A percentile compares a stretch with the other conserved stretches of the same genome.
phyloP scores from a whole-genome alignment of 2,888 invertebrate species.

The Anticlea derivata region DNA sequence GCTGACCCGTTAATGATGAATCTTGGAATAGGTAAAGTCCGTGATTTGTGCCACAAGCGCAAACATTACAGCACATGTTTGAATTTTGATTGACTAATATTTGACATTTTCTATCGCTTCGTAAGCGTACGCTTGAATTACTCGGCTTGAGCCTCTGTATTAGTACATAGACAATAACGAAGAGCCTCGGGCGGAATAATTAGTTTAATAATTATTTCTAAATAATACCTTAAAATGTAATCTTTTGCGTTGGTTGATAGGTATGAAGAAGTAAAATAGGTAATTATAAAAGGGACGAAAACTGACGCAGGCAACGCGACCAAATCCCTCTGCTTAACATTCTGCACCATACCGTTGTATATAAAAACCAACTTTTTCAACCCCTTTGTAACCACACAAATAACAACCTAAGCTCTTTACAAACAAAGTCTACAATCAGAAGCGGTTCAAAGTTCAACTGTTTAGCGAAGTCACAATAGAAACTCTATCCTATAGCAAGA shows the following conservation, averaged over 20 bases:
- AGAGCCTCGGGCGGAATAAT: too few species aligned
- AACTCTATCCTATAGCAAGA: conserved; percentile 46
- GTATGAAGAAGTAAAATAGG: conserved; percentile 24
- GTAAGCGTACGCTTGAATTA: too few species aligned
- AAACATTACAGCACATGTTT: too few species aligned
- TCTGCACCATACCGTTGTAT: conserved; percentile 77
- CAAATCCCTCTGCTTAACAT: conserved; percentile 82
- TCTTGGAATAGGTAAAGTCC: too few species aligned
- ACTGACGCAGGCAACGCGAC: conserved; percentile 54
- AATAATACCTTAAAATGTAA: not conserved
- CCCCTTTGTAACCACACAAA: conserved; percentile 43
- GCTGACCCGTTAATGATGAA: too few species aligned
- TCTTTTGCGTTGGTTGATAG: not conserved
- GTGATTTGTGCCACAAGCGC: too few species aligned
- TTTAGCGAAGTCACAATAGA: conserved; percentile 39
- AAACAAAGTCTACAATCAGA: conserved; percentile 43
- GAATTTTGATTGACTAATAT: too few species aligned
- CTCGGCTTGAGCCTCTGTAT: too few species aligned
- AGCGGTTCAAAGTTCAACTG: conserved; percentile 19
- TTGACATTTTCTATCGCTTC: too few species aligned
- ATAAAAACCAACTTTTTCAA: conserved; percentile 65
- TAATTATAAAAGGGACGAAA: conserved; percentile 48
- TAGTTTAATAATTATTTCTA: too few species aligned
- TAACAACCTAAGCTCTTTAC: conserved; percentile 40
- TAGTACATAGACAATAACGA: too few species aligned